Percentiles rank a stretch among this genome's conserved stretches.
phyloP scores from a whole-genome alignment of 2,113 vertebrate genomes.

The Rhinogobius similis region DNA sequence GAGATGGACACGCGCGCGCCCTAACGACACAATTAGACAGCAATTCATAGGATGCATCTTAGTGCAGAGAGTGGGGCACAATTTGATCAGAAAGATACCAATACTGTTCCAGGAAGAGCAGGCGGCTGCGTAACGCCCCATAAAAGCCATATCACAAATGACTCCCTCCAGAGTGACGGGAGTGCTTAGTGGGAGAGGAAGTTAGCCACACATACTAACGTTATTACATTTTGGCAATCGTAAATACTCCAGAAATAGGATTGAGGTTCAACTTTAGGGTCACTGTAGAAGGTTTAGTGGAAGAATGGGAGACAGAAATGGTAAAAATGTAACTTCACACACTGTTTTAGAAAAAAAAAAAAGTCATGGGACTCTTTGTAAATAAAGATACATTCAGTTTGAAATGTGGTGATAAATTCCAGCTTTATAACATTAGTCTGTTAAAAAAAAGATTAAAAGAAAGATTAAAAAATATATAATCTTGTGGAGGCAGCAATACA shows the following conservation, averaged over 20 bases:
- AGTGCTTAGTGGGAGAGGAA: slow-evolving; percentile 50
- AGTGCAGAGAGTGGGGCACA: slow-evolving; percentile 70
- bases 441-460: too few species aligned
- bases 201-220: slow-evolving; percentile 37
- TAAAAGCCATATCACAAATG: slow-evolving; percentile 71
- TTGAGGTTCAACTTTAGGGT: slow-evolving; percentile 11
- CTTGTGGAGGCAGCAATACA: too few species aligned
- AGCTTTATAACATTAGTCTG: too few species aligned
- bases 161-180: slow-evolving; percentile 60
- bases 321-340: background rate
- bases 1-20: slow-evolving; percentile 38
- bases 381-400: background rate
- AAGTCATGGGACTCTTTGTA: background rate
- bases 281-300: background rate
- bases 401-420: background rate
- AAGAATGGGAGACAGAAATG: background rate
- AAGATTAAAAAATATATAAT: too few species aligned
- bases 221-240: background rate
- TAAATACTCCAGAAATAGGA: slow-evolving; percentile 37
- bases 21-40: slow-evolving; percentile 62
- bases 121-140: slow-evolving; percentile 48
- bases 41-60: slow-evolving; percentile 60
- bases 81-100: slow-evolving; percentile 72
- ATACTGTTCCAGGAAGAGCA: slow-evolving; percentile 68
- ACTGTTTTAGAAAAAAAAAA: background rate